Percentiles rank a stretch among this genome's conserved stretches.
phyloP scores from a whole-genome alignment of 2,888 invertebrate species.

The Scaptomyza parva region DNA sequence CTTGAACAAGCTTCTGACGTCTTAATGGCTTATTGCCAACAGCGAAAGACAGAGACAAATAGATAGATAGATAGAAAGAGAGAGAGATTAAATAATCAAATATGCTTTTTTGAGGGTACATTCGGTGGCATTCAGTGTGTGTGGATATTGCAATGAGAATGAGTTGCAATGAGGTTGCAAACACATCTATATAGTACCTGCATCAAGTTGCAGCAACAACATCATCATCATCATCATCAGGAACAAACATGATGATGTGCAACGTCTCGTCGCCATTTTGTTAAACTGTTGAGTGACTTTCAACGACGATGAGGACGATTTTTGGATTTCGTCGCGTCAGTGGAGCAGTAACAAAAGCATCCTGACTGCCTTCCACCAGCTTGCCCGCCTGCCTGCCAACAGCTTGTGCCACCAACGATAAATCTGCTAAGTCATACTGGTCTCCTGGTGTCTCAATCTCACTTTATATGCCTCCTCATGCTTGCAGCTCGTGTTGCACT shows the following conservation, averaged over 20 bases:
- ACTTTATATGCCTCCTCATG: conserved; percentile 19
- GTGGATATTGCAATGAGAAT: too few relatives aligned
- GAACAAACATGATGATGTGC: not conserved
- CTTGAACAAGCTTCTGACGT: not conserved
- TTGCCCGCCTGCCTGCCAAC: conserved; percentile 23
- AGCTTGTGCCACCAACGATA: conserved; percentile 64
- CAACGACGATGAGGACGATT: conserved; percentile 61
- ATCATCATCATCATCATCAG: not conserved
- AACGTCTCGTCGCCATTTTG: conserved; percentile 49
- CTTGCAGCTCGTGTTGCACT: too few relatives aligned
- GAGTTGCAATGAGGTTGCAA: conserved; percentile 1
- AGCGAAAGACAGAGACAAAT: not conserved
- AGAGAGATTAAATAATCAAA: not conserved
- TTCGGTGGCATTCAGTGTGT: not conserved
- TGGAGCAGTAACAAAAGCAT: conserved; percentile 69
- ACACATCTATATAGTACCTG: not conserved
- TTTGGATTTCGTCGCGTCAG: conserved; percentile 61
- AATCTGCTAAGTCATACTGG: conserved; percentile 40
- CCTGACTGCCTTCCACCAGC: too few relatives aligned
- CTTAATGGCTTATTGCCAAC: not conserved
- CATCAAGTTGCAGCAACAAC: not conserved
- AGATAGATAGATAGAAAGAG: too few relatives aligned
- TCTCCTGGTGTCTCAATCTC: not conserved
- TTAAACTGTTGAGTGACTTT: conserved; percentile 77
- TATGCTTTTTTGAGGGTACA: not conserved